These are phyloP conservation scores for Hemichromis elongatus DNA, from an alignment of 2,113 vertebrate species.

Conservation along the genomic window DNA sequence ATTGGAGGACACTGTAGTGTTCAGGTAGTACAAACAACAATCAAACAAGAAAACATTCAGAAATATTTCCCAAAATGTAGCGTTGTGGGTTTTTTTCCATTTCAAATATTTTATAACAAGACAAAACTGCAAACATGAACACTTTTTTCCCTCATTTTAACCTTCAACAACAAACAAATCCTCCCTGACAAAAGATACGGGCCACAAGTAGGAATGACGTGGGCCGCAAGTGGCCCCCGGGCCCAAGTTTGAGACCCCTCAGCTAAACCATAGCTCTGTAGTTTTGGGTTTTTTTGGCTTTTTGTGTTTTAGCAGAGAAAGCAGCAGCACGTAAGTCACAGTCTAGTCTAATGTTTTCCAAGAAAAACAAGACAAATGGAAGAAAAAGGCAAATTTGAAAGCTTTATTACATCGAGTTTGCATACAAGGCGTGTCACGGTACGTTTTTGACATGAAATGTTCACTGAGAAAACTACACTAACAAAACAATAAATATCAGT, in stretches of 20 bases:
- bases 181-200: no score
- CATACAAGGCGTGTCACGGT: conserved; percentile 53
- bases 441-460: conserved; percentile 36
- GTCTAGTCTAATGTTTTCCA: neutral
- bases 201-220: fast-evolving
- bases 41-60: neutral
- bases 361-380: neutral
- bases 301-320: neutral
- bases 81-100: neutral
- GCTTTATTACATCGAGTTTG: conserved; percentile 65
- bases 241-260: fast-evolving
- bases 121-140: no score
- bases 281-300: no score
- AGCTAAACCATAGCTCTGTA: neutral
- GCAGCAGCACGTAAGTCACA: neutral
- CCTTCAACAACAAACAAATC: no score
- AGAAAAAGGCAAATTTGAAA: conserved; percentile 10
- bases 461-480: conserved; percentile 40
- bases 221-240: fast-evolving
- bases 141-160: neutral
- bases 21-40: neutral
- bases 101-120: neutral
- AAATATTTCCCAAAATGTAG: neutral
- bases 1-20: neutral
- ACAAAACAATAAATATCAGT: conserved; percentile 46